phyloP scores from a whole-genome alignment of 2,888 invertebrate genomes.

The Drosophila colorata region DNA sequence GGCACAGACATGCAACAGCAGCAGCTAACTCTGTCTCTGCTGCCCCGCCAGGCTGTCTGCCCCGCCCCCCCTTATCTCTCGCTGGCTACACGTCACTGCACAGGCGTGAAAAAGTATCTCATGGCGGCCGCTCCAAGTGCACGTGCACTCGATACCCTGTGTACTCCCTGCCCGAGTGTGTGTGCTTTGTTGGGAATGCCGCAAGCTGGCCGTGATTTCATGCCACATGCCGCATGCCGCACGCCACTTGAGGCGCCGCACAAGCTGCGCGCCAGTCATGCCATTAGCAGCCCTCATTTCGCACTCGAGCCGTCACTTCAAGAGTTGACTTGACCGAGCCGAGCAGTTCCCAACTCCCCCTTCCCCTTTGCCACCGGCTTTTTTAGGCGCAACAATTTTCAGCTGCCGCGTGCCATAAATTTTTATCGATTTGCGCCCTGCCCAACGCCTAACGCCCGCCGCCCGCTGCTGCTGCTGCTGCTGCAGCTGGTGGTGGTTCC shows the following conservation, averaged over 20 bases:
- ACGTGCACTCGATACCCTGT: conserved; percentile 40
- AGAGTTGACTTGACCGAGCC: conserved; percentile 70
- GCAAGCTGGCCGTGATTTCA: conserved; percentile 72
- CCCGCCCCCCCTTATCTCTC: background rate
- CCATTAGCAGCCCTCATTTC: conserved; percentile 78
- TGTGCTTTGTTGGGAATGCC: conserved; percentile 54
- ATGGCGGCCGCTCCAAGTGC: conserved; percentile 33
- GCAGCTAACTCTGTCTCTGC: conserved; percentile 3
- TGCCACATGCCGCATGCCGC: conserved; percentile 35
- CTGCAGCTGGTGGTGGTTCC: conserved; percentile 45
- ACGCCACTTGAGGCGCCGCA: conserved; percentile 41
- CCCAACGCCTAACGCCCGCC: background rate
- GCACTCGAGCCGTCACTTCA: conserved; percentile 67
- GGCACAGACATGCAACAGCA: conserved; percentile 59
- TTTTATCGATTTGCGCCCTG: conserved; percentile 67
- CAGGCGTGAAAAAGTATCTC: conserved; percentile 61
- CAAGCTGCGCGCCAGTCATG: conserved; percentile 47
- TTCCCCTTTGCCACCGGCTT: background rate
- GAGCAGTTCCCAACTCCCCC: background rate
- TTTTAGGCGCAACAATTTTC: conserved; percentile 76
- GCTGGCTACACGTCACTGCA: conserved; percentile 46
- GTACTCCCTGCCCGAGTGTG: background rate
- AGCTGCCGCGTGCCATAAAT: conserved; percentile 79
- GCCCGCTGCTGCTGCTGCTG: background rate
- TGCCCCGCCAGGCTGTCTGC: background rate